Evolutionary conservation across 2,113 vertebrate species (phyloP), one percentile per base, ranked within the genome.

Genomic region (Lophura nycthemera): DNA sequence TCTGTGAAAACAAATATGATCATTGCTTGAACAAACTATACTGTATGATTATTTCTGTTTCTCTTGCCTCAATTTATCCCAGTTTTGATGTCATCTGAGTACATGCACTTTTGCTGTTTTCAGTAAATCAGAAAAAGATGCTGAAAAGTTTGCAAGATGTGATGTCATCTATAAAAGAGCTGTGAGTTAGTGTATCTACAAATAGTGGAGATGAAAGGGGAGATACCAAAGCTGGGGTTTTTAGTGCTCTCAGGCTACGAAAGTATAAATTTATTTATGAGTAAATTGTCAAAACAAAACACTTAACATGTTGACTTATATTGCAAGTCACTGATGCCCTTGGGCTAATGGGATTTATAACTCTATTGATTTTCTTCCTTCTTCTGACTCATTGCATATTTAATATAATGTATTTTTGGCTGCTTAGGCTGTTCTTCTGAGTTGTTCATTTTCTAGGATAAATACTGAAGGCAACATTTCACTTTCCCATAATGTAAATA

Each of bases 261-360:
- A 82, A 75, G 73, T 40, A 84, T 30, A 73, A 38, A 89, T 95
- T 85, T 74, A 86, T 79, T 92, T 93, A 42, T 77, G 92, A 71
- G 38, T 34, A 95, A 93, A 95, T 94, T 95, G 79, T 94, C 86
- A 92, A 94, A 96, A 96, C 82, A 96, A 96, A 92, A 84, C 47
- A 81, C 56, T 94, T 93, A 92, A 87, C 92, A 32, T 5, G 4
- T 59, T 95, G 64, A n/a, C 50, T 93, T 45, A 54, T 54, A 38
- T 20, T 82, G 78, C 72, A 82, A 93, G 77, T 79, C 65, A 82
- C 32, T 64, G 32, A 70, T 91, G 83, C 82, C 86, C 92, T 89
- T 88, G 93, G 81, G 90, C 88, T 92, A 94, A 71, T 11, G 8
- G 89, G 74, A 89, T 80, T 94, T 96, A 30, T 72, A 96, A 76